Evolutionary conservation across 1,140 invertebrate species (phyloP).

Genomic region (Lucilia cuprina): DNA sequence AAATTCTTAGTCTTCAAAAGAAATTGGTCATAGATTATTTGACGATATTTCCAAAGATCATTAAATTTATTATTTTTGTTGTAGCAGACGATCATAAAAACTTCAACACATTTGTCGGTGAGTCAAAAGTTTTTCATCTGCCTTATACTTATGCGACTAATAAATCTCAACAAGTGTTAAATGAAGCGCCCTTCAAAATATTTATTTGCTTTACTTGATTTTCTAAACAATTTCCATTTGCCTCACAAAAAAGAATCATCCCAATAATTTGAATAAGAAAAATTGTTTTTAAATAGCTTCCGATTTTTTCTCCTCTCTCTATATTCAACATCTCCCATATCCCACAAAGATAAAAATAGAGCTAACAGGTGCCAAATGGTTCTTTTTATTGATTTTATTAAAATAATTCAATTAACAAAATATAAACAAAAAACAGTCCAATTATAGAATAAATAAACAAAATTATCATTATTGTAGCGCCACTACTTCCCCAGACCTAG

Average conservation of each 20-base stretch:
- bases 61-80: neutral
- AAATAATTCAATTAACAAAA: neutral
- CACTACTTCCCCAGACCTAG: constrained; percentile 20
- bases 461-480: constrained; percentile 16
- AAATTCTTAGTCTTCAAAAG: neutral
- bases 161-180: constrained; percentile 21
- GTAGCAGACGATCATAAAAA: neutral
- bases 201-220: neutral
- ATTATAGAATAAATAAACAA: constrained; percentile 26
- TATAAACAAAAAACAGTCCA: neutral
- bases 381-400: neutral
- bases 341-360: neutral
- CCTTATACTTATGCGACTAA: neutral
- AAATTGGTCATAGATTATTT: neutral
- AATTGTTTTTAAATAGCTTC: neutral
- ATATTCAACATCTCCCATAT: too few species aligned
- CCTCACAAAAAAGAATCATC: too few species aligned
- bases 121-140: constrained; percentile 20
- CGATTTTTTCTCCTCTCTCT: neutral
- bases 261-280: neutral
- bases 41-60: neutral
- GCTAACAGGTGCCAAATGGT: constrained; percentile 20
- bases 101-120: constrained; percentile 10
- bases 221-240: neutral
- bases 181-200: constrained; percentile 28